Conservation (phyloP, 2,113 vertebrate genomes). For the Cyanoderma ruficeps region DNA sequence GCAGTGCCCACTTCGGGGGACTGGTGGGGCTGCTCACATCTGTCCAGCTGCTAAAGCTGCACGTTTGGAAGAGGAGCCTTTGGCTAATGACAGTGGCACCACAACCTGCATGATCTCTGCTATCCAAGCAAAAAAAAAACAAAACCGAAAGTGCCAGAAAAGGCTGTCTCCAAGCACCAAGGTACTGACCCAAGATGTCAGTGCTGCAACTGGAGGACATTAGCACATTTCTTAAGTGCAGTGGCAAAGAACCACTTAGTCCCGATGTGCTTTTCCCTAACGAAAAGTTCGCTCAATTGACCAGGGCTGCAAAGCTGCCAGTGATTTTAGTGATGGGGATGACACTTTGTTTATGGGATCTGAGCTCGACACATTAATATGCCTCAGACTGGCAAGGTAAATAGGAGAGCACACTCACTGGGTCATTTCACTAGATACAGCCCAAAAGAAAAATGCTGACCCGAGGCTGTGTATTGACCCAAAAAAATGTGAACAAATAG, state of each 20-base stretch:
- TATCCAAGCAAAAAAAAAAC: background rate
- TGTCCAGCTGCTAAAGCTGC: background rate
- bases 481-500: conserved; percentile 30
- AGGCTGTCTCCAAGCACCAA: background rate
- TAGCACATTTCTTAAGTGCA: background rate
- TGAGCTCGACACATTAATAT: background rate
- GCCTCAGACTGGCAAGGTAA: background rate
- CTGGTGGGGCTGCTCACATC: background rate
- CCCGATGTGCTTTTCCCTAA: background rate
- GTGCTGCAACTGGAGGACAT: background rate
- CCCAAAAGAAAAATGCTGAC: conserved; percentile 46
- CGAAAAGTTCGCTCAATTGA: background rate
- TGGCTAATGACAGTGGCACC: background rate
- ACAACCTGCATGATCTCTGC: background rate
- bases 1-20: background rate
- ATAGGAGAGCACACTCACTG: background rate
- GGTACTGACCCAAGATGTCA: background rate
- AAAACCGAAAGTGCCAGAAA: background rate
- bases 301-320: background rate
- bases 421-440: conserved; percentile 31
- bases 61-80: background rate
- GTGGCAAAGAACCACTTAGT: background rate
- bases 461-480: conserved; percentile 66
- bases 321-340: background rate
- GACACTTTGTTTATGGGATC: conserved; percentile 25